Evolutionary conservation across 2,888 invertebrate species (phyloP), one percentile per base, ranked within the genome.

Genomic region (Drosophila hamatofila): DNA sequence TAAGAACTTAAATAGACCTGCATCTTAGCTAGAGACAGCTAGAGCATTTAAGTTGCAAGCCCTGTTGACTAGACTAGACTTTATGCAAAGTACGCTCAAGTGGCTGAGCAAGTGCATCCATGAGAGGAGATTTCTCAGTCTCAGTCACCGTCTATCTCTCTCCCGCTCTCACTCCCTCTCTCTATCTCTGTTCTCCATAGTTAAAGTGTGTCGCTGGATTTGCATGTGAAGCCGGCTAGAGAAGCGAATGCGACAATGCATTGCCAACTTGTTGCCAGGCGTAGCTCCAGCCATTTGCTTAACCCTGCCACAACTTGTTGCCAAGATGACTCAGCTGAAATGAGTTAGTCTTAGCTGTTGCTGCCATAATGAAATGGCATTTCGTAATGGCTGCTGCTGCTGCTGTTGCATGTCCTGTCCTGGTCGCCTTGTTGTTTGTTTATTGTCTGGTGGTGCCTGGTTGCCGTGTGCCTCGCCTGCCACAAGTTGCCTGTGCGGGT

Each of bases 311-410:
- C 74, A 75, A 79, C 63, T 67, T 41, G 76, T 62, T 71, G 72
- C 39, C 30, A 52, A 60, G 75, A 82, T 84, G 84, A 84, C 81
- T 84, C 84, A 84, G 84, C 84, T 67, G 64, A 67, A 75, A 68
- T 54, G 48, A 65, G 25, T 1, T 27, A n/a, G 16, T 3, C 7
- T 21, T 44, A 14, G 35, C 49, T 52, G 46, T 21, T 35, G 35
- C 11, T 52, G 78, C 70, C 77, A 83, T 85, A 88, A 88, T 89
- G 83, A 88, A 89, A 87, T 89, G 88, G 67, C 80, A 89, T 89
- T 89, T 85, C 70, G 83, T 77, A 89, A 88, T 85, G 88, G 80
- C 83, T 83, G 83, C 54, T 35, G 41, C 25, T 62, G 80, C 78
- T 82, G 81, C 83, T 67, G 75, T 76, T 80, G 72, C 83, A 72